Base-by-base conservation (phyloP, 2,888 invertebrate genomes). In the Eupithecia subumbrata region DNA sequence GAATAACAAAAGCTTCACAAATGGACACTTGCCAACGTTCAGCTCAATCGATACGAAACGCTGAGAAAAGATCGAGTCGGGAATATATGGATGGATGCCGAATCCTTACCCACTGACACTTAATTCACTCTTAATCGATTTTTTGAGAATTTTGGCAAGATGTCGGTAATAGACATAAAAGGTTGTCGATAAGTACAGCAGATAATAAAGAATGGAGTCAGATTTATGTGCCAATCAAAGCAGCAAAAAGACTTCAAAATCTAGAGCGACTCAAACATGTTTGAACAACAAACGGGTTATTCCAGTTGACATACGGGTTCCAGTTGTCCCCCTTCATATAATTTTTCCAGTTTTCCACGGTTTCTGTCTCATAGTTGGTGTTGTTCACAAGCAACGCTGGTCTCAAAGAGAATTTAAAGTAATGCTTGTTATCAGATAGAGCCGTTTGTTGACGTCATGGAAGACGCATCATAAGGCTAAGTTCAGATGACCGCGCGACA, bases 11-110 rank as follows among this genome's bases (percentile, higher is more conserved):
- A 87, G 86, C 82, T 82, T 82, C 78, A 81, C 84, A 84, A 86
- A 88, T 90, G 90, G 90, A 89, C 87, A 86, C 84, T 89, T 87
- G 90, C 89, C 90, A 89, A 87, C 82, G 84, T 79, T 83, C 81
- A 78, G 76, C 80, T 81, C 83, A 87, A 90, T 90, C 90, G 88
- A 89, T 89, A 87, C 80, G 81, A 81, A 81, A 79, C 81, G 82
- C 80, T 73, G 77, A 84, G 83, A 85, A 87, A 85, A 85, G 84
- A 86, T 85, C 84, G 81, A 71, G 74, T 73, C n/a, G 34, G 37
- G 40, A 70, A 64, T 64, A 64, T 2, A 63, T 30, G 40, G 43
- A 43, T 22, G 14, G n/a, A 67, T n/a, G n/a, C 40, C 14, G 43
- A 40, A 43, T 67, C 22, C 22, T 60, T 60, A 12, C 60, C 60